These are phyloP conservation scores for Sebastes cheni DNA, from an alignment of 2,797 vertebrate genomes.

Conservation along the genomic window DNA sequence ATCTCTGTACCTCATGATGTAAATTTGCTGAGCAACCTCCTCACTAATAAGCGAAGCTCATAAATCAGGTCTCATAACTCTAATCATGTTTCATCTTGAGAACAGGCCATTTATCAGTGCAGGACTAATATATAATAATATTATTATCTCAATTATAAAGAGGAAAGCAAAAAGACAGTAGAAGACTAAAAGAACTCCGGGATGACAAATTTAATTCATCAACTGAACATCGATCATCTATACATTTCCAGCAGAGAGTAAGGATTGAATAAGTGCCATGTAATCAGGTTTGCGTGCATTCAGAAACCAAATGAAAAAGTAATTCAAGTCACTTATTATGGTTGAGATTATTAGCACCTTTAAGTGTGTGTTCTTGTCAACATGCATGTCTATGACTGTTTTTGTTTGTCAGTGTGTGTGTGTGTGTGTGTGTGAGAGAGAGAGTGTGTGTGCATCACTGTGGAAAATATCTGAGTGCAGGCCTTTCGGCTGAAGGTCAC, in stretches of 20 bases:
- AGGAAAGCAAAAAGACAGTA: not conserved
- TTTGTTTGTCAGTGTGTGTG: not conserved
- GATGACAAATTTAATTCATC: constrained; percentile 17
- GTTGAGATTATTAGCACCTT: constrained; percentile 3
- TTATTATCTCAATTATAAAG: constrained; percentile 19
- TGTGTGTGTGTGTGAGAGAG: not conserved
- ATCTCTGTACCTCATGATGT: not conserved
- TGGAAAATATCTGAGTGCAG: constrained; percentile 37
- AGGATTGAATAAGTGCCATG: not conserved
- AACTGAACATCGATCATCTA: constrained; percentile 22
- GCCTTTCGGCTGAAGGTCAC: constrained; percentile 65
- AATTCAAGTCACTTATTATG: not conserved
- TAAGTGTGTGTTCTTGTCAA: not conserved
- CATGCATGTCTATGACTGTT: not conserved
- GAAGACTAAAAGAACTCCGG: not conserved
- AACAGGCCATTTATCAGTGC: constrained; percentile 23
- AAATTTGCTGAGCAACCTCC: constrained; percentile 17
- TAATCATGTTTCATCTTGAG: constrained; percentile 17
- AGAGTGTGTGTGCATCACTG: not conserved
- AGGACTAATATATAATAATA: constrained; percentile 19
- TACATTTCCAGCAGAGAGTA: not conserved
- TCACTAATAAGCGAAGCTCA: constrained; percentile 17
- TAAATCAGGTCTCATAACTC: constrained; percentile 28
- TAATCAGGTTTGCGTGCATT: constrained; percentile 9
- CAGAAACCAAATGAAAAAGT: constrained; percentile 16